Base-by-base conservation (phyloP, 1,140 invertebrate species). In the Melipona quadrifasciata region DNA sequence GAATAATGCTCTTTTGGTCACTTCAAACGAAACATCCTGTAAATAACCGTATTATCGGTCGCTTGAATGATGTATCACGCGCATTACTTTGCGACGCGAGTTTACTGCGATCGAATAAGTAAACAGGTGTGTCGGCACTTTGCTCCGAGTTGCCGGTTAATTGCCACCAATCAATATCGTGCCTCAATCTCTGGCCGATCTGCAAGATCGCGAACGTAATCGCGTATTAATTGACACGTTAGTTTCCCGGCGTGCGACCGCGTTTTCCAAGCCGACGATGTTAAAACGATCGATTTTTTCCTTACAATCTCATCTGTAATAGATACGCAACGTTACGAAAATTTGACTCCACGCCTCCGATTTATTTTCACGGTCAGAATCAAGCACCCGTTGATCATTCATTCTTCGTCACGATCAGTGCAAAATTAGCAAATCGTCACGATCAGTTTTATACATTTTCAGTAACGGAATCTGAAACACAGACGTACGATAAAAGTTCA, bases 201-300 rank as follows among this genome's bases (percentile, higher is more conserved):
- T 47, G 57, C 76, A 61, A 84, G 83, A 87, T 83, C 82, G 67
- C 76, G 78, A 73, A 72, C 84, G 86, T 87, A 88, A 90, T 89
- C 81, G 87, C 39, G 83, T 90, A 90, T 90, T 90, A 90, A 90
- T 90, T 83, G 89, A 90, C 89, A 87, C 79, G 89, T 90, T 90
- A 87, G 80, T 85, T 82, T 90, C 47, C 39, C 12, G 71, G 76
- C 65, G 57, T 47, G 31, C 51, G 78, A 55, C 27, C 31, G 0
- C 58, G 57, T 64, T 58, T 53, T 55, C 67, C 58, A 72, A 78
- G 34, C 24, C 57, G 47, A 51, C 39, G 34, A 51, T 73, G 72
- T 86, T 81, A 81, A 87, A 87, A 87, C n/a, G 6, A 39, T 8
- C 39, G 39, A 39, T 39, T 39, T 47, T 47, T 47, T 47, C 8